Conservation (phyloP, 2,888 invertebrate genomes). For the Drosophila anomalata region DNA sequence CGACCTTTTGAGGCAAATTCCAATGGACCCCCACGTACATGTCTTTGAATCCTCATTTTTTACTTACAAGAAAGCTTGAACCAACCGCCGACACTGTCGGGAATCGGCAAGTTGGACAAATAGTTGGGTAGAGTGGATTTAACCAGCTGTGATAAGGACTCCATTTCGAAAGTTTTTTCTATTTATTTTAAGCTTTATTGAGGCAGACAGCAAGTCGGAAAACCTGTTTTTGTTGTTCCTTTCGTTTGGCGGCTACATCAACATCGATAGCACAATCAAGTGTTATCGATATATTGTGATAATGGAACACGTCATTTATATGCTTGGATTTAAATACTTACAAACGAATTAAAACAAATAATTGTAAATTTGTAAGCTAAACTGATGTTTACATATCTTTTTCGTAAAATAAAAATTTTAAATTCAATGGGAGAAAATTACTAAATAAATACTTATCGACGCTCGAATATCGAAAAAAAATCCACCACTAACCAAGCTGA, state of each 20-base stretch:
- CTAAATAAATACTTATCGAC: background rate
- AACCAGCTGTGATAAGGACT: conserved; percentile 90
- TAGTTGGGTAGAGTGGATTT: conserved; percentile 93
- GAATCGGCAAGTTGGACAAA: conserved; percentile 92
- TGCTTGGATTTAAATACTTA: no score
- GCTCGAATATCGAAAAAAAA: background rate
- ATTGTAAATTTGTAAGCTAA: no score
- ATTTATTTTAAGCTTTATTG: conserved; percentile 8
- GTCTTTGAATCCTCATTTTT: background rate
- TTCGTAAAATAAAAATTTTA: no score
- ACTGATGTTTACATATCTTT: no score
- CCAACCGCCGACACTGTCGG: conserved; percentile 93
- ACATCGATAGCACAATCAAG: background rate
- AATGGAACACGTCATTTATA: no score
- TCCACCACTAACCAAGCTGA: background rate
- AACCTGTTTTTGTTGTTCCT: conserved; percentile 43
- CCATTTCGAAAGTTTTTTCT: conserved; percentile 85
- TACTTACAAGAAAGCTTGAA: conserved; percentile 91
- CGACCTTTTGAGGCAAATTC: conserved; percentile 46
- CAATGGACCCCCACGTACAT: conserved; percentile 7
- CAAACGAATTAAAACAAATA: no score
- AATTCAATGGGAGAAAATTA: background rate
- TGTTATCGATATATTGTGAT: background rate
- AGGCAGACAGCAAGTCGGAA: conserved; percentile 2
- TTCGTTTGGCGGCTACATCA: conserved; percentile 9